Conservation (phyloP, 2,113 vertebrate species). For the Vidua chalybeata region DNA sequence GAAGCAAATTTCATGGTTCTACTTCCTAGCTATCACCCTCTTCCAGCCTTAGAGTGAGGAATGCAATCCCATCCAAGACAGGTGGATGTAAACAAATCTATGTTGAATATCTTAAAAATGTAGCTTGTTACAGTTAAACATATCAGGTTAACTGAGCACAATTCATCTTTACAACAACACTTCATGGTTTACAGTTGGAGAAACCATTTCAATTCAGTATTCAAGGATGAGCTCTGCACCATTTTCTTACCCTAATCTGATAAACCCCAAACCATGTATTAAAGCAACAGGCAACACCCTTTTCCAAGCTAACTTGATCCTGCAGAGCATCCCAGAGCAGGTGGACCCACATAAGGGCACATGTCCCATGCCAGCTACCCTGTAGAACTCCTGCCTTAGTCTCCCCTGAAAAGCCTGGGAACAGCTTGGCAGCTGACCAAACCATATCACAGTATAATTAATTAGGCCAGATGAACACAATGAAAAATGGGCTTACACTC, state of each 20-base stretch:
- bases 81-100: not conserved
- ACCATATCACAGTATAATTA: not conserved
- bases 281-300: not conserved
- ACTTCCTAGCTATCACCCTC: rapidly evolving
- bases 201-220: not conserved
- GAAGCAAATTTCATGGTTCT: not conserved
- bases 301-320: not conserved
- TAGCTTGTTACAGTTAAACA: not conserved
- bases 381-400: not conserved
- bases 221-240: not conserved
- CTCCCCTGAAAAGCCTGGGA: not conserved
- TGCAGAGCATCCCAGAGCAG: not conserved
- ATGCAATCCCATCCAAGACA: not conserved
- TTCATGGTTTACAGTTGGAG: not conserved
- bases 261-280: not conserved
- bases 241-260: not conserved
- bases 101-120: not conserved
- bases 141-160: not conserved
- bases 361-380: rapidly evolving
- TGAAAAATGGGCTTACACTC: rapidly evolving
- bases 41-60: not conserved
- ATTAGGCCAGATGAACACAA: not conserved
- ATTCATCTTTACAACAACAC: not conserved
- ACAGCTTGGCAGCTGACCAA: not conserved
- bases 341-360: rapidly evolving